Base-by-base conservation (phyloP, 92 coral and sea anemone species). In the Siderastrea radians region DNA sequence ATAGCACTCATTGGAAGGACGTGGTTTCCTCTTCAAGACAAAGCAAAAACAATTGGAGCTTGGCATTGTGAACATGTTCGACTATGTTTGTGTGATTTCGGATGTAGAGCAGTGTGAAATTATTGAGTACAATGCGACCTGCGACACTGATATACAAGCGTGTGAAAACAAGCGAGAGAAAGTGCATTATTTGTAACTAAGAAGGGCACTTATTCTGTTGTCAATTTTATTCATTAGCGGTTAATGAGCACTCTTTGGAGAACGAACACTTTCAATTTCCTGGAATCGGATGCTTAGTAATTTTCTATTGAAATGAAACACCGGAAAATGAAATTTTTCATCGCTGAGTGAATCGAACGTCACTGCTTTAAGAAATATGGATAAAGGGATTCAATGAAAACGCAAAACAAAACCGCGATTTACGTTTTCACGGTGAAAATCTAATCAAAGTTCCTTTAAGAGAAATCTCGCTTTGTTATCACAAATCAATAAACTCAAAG, bases 221-320 rank as follows among this genome's bases (percentile, higher is more conserved):
- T 65, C 9, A 67, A 49, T 51, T 15, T 45, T 43, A 77, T 60
- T 65, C 65, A 65, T 58, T 77, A 60, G 50, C 49, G 49, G 72
- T 69, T 80, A 80, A 65, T 50, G 84, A 66, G 63, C 10, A n/a
- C 55, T 79, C 86, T 83, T 83, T 48, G 81, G 59, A 65, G 64
- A 90, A 61, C 78, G 59, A 79, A 60, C 82, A 70, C 77, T 55
- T 79, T 84, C 73, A 65, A 90, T 90, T 90, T 90, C 93, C 93
- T 84, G 79, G 85, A 70, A 55, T 82, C 86, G 86, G 86, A 82
- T 82, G 77, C 44, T 48, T 47, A 58, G 50, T 68, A 57, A 82
- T 57, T 53, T 52, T 72, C 86, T 62, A 74, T 84, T 84, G 86
- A 82, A 68, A 49, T 17, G 68, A 44, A 48, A 69, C 59, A 26